A percentile compares a stretch with the other conserved stretches of the same genome.
Evolutionary conservation across 2,888 invertebrate species (phyloP).

Genomic region (Empis stercorea): DNA sequence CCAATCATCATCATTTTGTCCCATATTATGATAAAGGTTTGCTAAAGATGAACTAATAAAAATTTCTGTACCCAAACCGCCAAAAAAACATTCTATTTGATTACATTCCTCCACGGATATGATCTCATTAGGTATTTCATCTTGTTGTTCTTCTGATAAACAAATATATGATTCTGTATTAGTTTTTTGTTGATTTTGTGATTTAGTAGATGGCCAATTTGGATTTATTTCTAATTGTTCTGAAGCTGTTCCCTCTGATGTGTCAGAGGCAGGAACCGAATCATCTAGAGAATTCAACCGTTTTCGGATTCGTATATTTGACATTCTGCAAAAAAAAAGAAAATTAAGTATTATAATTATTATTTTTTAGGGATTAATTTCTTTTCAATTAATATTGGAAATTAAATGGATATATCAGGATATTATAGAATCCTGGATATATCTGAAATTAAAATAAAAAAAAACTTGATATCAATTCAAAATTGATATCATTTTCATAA

Average conservation of each 20-base stretch:
- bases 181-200: not conserved
- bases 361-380: too few relatives aligned
- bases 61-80: slow-evolving; percentile 57
- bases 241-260: slow-evolving; percentile 37
- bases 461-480: too few relatives aligned
- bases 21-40: slow-evolving; percentile 45
- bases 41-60: slow-evolving; percentile 57
- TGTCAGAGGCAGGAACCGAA: slow-evolving; percentile 32
- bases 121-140: slow-evolving; percentile 14
- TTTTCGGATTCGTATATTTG: slow-evolving; percentile 21
- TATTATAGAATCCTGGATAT: too few relatives aligned
- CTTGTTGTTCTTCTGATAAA: slow-evolving; percentile 27
- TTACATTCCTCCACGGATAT: slow-evolving; percentile 45
- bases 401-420: too few relatives aligned
- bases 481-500: too few relatives aligned
- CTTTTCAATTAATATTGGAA: too few relatives aligned
- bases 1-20: slow-evolving; percentile 43
- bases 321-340: slow-evolving; percentile 7
- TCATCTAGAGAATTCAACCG: slow-evolving; percentile 41
- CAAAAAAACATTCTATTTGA: slow-evolving; percentile 52
- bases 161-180: not conserved
- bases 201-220: slow-evolving; percentile 29
- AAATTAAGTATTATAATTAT: too few relatives aligned
- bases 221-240: slow-evolving; percentile 22
- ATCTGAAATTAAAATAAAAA: too few relatives aligned